These are phyloP conservation scores for Hirudo medicinalis DNA, from an alignment of 1,140 invertebrate species.

Conservation along the genomic window DNA sequence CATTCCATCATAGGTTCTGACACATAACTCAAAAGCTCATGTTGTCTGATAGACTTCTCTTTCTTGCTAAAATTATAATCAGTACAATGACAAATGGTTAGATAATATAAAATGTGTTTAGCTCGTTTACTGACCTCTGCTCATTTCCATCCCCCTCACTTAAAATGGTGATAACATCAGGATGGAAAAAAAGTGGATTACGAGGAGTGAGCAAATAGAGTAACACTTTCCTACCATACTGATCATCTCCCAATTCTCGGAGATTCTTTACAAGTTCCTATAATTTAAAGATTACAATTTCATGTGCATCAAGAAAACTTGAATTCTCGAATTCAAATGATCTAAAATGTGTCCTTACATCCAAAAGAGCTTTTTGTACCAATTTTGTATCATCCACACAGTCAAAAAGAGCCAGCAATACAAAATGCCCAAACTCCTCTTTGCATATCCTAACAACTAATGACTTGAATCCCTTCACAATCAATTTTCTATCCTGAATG, in stretches of 20 bases:
- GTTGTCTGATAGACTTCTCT: conserved; percentile 52
- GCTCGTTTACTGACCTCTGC: conserved; percentile 34
- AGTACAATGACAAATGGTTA: conserved; percentile 5
- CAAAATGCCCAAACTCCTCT: conserved; percentile 72
- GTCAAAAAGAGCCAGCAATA: conserved; percentile 70
- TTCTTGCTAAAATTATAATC: conserved; percentile 57
- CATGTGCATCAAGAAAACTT: neutral
- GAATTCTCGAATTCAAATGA: no score
- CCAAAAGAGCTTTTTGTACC: conserved; percentile 59
- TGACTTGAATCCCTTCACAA: conserved; percentile 59
- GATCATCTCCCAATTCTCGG: conserved; percentile 55
- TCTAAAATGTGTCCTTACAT: conserved; percentile 31
- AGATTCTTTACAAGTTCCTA: conserved; percentile 59
- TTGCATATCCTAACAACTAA: conserved; percentile 62
- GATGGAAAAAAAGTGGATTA: conserved; percentile 45
- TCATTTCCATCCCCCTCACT: conserved; percentile 54
- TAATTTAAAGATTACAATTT: conserved; percentile 7
- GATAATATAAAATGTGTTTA: neutral
- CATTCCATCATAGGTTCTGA: conserved; percentile 51
- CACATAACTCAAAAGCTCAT: conserved; percentile 58
- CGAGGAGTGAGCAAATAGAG: conserved; percentile 69
- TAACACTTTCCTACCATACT: conserved; percentile 50
- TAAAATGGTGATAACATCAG: conserved; percentile 44
- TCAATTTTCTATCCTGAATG: conserved; percentile 53
- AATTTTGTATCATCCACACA: conserved; percentile 82